These are phyloP conservation scores for Prenolepis imparis DNA, from an alignment of 2,888 invertebrate genomes.

Conservation along the genomic window DNA sequence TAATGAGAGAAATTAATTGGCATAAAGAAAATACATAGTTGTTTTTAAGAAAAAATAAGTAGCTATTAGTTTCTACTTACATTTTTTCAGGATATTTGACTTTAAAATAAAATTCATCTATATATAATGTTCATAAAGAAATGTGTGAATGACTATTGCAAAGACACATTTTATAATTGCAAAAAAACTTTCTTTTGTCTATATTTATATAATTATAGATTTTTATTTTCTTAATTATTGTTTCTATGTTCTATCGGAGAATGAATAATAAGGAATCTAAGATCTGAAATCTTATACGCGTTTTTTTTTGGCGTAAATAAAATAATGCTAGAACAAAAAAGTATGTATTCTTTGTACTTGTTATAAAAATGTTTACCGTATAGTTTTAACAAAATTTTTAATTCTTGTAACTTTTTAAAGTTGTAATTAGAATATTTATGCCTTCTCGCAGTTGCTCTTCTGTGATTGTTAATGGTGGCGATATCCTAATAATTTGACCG, in stretches of 20 bases:
- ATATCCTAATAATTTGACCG: conserved; percentile 91
- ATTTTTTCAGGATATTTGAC: too few relatives aligned
- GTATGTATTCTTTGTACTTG: not conserved
- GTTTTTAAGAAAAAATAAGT: too few relatives aligned
- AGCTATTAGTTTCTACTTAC: too few relatives aligned
- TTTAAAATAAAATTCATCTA: too few relatives aligned
- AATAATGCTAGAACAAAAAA: not conserved
- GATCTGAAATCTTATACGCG: not conserved
- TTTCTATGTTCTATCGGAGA: not conserved
- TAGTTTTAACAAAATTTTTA: not conserved
- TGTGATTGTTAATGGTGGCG: conserved; percentile 90
- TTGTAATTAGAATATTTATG: conserved; percentile 87
- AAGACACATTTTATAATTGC: conserved; percentile 24
- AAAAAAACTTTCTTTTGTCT: not conserved
- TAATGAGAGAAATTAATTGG: too few relatives aligned
- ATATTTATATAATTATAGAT: not conserved
- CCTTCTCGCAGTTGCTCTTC: conserved; percentile 88
- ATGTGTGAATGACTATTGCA: not conserved
- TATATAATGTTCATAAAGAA: too few relatives aligned
- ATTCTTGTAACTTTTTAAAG: conserved; percentile 68
- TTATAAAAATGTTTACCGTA: not conserved
- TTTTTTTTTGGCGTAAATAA: not conserved
- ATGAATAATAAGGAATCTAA: not conserved
- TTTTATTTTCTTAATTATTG: conserved; percentile 15
- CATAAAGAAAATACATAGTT: too few relatives aligned